Percentiles rank a stretch among this genome's conserved stretches.
phyloP scores from a whole-genome alignment of 2,113 vertebrate genomes.

The Stegostoma tigrinum region DNA sequence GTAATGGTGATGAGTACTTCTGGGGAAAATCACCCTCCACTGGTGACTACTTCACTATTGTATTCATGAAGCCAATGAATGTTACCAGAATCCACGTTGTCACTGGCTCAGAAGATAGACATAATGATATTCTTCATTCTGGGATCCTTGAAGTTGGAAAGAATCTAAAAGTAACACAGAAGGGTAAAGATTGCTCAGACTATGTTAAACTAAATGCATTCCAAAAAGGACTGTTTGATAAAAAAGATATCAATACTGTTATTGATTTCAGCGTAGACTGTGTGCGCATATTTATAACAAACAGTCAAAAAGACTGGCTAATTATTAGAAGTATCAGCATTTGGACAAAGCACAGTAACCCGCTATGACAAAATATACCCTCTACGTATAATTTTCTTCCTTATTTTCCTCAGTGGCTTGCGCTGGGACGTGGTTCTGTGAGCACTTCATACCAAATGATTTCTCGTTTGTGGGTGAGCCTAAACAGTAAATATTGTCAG shows the following conservation, averaged over 20 bases:
- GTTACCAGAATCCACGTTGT: conserved; percentile 54
- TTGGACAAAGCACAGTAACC: conserved; percentile 44
- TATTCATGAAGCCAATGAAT: conserved; percentile 51
- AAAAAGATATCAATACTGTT: conserved; percentile 47
- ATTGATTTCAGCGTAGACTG: conserved; percentile 48
- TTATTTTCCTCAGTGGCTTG: background rate
- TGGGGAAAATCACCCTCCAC: conserved; percentile 55
- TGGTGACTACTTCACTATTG: conserved; percentile 57
- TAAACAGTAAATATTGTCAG: background rate
- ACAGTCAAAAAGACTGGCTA: conserved; percentile 61
- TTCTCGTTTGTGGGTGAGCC: background rate
- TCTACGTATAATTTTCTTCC: background rate
- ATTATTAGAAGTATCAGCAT: conserved; percentile 63
- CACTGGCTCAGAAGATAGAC: conserved; percentile 51
- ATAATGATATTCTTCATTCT: conserved; percentile 45
- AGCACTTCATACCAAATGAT: background rate
- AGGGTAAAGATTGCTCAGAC: conserved; percentile 46
- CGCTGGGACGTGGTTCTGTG: background rate
- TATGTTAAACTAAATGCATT: conserved; percentile 58
- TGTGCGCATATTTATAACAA: conserved; percentile 61
- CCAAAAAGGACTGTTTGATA: conserved; percentile 56
- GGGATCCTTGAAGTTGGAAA: conserved; percentile 65
- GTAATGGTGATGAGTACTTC: conserved; percentile 51
- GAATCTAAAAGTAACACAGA: fast-evolving
- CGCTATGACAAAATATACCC: background rate